phyloP scores from a whole-genome alignment of 92 coral and sea anemone genomes.

The Parazoanthus swiftii region DNA sequence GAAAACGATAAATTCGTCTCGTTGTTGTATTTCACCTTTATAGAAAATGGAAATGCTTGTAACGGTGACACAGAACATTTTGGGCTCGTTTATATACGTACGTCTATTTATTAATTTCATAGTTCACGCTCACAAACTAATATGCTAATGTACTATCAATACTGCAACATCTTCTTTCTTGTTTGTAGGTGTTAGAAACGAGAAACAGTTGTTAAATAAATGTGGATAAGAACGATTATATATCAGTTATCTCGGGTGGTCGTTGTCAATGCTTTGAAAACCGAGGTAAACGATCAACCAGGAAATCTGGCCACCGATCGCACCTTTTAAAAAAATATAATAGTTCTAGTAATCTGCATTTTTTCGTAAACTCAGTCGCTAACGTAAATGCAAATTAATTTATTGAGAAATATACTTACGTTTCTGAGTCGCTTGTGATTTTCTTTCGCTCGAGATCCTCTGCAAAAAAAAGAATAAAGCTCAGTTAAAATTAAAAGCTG shows the following conservation, averaged over 20 bases:
- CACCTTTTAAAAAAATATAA: too few relatives aligned
- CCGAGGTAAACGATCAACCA: neutral
- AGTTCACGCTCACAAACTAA: neutral
- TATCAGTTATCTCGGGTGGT: neutral
- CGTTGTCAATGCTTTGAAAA: neutral
- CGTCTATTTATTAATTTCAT: neutral
- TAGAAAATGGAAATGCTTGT: neutral
- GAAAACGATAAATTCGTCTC: neutral
- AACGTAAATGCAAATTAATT: too few relatives aligned
- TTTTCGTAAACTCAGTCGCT: neutral
- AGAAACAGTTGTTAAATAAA: neutral
- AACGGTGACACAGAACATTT: neutral
- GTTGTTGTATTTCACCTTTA: neutral
- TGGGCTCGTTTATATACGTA: neutral
- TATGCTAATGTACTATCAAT: conserved; percentile 2
- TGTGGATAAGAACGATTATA: neutral
- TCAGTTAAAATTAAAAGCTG: neutral
- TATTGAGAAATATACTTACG: conserved; percentile 8
- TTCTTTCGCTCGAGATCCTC: conserved; percentile 28
- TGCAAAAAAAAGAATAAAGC: neutral
- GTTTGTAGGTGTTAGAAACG: neutral
- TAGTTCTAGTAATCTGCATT: neutral
- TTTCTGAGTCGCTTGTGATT: conserved; percentile 32
- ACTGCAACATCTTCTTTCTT: neutral
- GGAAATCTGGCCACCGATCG: neutral